These are phyloP conservation scores for Nasonovia ribisnigri DNA, from an alignment of 2,888 invertebrate genomes.

Conservation along the genomic window DNA sequence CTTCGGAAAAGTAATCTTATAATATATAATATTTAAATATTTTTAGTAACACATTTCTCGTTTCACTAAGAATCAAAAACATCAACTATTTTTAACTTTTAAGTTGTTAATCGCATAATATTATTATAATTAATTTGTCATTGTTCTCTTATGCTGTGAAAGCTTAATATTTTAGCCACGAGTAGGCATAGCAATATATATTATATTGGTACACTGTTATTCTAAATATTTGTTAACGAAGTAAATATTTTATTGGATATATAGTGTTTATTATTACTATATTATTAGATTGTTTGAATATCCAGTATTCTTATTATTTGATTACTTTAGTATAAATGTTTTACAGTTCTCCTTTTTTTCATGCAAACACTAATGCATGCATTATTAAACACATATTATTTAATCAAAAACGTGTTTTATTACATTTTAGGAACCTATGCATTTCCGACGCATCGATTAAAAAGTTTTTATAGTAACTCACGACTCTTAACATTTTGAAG, in stretches of 20 bases:
- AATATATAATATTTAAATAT: background rate
- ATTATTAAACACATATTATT: no score
- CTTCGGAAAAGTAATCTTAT: background rate
- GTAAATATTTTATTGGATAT: background rate
- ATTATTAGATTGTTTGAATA: background rate
- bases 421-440: background rate
- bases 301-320: background rate
- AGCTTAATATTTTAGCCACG: background rate
- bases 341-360: background rate
- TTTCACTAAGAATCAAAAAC: background rate
- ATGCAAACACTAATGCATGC: background rate
- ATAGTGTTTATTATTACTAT: background rate
- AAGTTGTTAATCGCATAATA: background rate
- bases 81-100: background rate
- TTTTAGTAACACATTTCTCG: background rate
- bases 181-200: background rate
- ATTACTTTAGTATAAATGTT: background rate
- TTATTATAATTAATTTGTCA: background rate
- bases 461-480: background rate
- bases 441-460: background rate
- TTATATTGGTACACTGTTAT: background rate
- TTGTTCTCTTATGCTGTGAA: background rate
- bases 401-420: background rate
- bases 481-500: background rate
- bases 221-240: background rate